Evolutionary conservation across 2,888 invertebrate genomes (phyloP), one percentile per base, ranked within the genome.

Genomic region (Psylliodes chrysocephalus): DNA sequence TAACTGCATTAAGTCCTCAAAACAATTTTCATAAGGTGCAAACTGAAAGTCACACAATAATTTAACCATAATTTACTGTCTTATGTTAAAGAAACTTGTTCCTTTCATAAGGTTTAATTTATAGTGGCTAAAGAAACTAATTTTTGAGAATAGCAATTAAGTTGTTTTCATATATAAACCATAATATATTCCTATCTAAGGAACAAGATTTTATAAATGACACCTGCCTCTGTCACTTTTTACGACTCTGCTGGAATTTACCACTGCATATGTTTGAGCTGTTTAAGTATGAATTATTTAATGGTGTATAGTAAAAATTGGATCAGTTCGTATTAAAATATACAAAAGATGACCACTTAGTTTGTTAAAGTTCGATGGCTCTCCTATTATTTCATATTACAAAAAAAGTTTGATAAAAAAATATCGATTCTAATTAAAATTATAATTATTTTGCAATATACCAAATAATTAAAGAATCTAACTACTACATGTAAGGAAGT

Each of bases 71-170:
- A 73, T 73, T 73, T 72, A 71, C n/a, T n/a, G n/a, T n/a, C n/a
- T n/a, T 69, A 68, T 65, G 49, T 67, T 67, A 67, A 67, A 66
- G 60, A 68, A 67, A 66, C 70, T 68, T 64, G 70, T 71, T 71
- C 49, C 61, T 35, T 66, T 63, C 53, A 60, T 59, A 51, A 46
- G 19, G 63, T 52, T 51, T 63, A 70, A 71, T 69, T 71, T 71
- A 71, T 67, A 42, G 62, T 66, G 63, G 54, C 61, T 65, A 40
- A 66, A 42, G 30, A 72, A 33, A n/a, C 33, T 33, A 7, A 33
- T 73, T 73, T 70, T 73, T 69, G 56, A 70, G 71, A 71, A 72
- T 73, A 69, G 73, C 73, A 72, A 73, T 75, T 74, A 73, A 75
- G 72, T 75, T 71, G 73, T 71, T 74, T 70, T 67, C 64, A 67